Evolutionary conservation across 2,113 vertebrate genomes (phyloP).

Genomic region (Passerina amoena): DNA sequence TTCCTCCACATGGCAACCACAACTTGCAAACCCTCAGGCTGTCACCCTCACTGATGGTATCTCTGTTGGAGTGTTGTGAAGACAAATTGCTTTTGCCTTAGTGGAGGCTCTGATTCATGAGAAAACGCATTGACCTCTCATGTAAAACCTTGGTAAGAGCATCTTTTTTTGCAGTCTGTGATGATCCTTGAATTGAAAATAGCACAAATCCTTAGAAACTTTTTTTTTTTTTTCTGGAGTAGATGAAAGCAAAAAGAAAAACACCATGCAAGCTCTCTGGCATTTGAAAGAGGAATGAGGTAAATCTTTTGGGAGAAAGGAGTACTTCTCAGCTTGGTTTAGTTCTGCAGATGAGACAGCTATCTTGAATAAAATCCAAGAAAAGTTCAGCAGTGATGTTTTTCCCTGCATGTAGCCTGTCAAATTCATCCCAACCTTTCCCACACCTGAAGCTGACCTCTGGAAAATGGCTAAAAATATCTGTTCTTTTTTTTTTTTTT

Average conservation of each 20-base stretch:
- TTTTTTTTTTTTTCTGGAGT: not conserved
- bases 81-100: slow-evolving; percentile 29
- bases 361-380: not conserved
- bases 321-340: not conserved
- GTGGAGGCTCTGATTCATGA: not conserved
- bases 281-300: slow-evolving; percentile 6
- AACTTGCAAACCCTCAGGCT: not conserved
- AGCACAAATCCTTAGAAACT: not conserved
- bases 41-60: not conserved
- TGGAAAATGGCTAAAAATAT: not conserved
- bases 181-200: not conserved
- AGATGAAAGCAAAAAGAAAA: not conserved
- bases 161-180: not conserved
- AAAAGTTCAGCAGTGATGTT: not conserved
- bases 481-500: not conserved
- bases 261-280: not conserved
- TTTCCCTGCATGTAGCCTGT: not conserved
- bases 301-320: not conserved
- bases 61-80: not conserved
- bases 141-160: not conserved
- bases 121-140: not conserved
- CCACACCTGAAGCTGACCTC: not conserved
- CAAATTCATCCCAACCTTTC: not conserved
- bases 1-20: not conserved
- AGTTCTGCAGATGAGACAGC: not conserved